Base-by-base conservation (phyloP, 2,888 invertebrate species). In the Epinotia nisella region DNA sequence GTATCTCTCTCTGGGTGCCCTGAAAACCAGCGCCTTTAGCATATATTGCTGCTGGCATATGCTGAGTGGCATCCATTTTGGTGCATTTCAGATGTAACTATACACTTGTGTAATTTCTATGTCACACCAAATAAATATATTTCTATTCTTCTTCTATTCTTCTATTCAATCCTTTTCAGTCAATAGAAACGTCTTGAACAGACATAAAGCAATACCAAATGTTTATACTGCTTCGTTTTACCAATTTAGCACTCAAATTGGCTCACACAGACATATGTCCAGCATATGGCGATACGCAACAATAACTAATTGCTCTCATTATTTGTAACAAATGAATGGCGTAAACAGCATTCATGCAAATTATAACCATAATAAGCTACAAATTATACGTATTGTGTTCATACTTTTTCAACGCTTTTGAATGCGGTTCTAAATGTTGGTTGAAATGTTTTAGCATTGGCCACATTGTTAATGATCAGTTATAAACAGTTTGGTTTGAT, bases 221-320 rank as follows among this genome's bases (percentile, higher is more conserved):
- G 7, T 49, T n/a, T n/a, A 49, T 7, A 49, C 5, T n/a, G 7
- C 9, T 19, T 0, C 53, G 10, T 59, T 41, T 15, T 39, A 2
- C 60, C 60, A 19, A 60, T 60, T 39, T 62, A 4, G 24, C 49
- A 51, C 15, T 11, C 15, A 17, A 7, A 51, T 62, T 17, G 62
- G 24, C 11, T 19, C 53, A 53, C 39, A 17, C 35, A 65, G 49
- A 29, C 73, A 64, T 64, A 59, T 73, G 73, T 41, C 58, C 69
- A 45, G 24, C 73, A 73, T 73, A 69, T 73, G 73, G 68, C 62
- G 24, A 21, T n/a, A n/a, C 64, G 15, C 53, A 65, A 67, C 67
- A 73, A 73, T 58, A 68, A 73, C 41, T 73, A 73, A 73, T 73
- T 69, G 58, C 58, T 11, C n/a, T 55, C 58, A 59, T 73, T 73